Conservation (phyloP, 2,797 vertebrate genomes). For the Pantherophis alleghaniensis region DNA sequence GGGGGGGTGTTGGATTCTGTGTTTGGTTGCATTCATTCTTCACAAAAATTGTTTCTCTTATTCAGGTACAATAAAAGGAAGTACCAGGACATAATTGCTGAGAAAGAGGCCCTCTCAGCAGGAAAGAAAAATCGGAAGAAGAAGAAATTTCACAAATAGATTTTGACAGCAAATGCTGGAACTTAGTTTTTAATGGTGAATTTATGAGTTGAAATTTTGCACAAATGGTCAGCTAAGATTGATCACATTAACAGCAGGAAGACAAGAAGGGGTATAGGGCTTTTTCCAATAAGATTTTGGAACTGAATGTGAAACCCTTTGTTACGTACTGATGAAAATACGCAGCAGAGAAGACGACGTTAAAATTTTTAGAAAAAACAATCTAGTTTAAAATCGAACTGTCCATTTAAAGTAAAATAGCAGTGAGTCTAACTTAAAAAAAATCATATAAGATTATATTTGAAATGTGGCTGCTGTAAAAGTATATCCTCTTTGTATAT, state of each 20-base stretch:
- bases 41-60: slow-evolving; percentile 58
- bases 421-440: no score
- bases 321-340: background rate
- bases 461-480: background rate
- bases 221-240: slow-evolving; percentile 40
- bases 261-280: background rate
- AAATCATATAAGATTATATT: background rate
- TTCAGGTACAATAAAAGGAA: slow-evolving; percentile 92
- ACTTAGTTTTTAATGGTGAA: slow-evolving; percentile 45
- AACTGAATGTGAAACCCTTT: slow-evolving; percentile 19
- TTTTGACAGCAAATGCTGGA: slow-evolving; percentile 50
- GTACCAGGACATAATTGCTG: slow-evolving; percentile 85
- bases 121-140: slow-evolving; percentile 87
- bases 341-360: background rate
- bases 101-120: slow-evolving; percentile 83
- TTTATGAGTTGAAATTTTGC: slow-evolving; percentile 29
- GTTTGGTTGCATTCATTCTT: slow-evolving; percentile 36
- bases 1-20: slow-evolving; percentile 21
- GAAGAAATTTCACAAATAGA: slow-evolving; percentile 83
- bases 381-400: background rate
- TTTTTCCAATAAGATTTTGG: slow-evolving; percentile 4
- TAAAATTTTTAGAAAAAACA: background rate
- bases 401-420: background rate
- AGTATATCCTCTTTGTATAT: background rate
- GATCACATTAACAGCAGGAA: slow-evolving; percentile 5